These are phyloP conservation scores for Osmoderma eremita DNA, from an alignment of 2,888 invertebrate genomes.

Conservation along the genomic window DNA sequence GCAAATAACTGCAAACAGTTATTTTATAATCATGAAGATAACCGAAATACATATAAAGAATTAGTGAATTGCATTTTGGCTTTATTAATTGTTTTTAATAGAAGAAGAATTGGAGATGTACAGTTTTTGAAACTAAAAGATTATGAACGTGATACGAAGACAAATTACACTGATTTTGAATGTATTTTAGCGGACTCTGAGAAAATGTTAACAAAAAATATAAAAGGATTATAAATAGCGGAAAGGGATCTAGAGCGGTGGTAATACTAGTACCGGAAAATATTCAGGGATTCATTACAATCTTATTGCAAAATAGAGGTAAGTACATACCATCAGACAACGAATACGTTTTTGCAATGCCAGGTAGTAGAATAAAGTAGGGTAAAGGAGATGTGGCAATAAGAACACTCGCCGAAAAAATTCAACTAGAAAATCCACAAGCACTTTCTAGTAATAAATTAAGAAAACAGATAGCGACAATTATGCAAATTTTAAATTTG, in stretches of 20 bases:
- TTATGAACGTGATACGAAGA: conserved; percentile 37
- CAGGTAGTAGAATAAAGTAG: conserved; percentile 50
- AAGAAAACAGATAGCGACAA: conserved; percentile 52
- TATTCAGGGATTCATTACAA: conserved; percentile 47
- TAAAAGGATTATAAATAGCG: conserved; percentile 51
- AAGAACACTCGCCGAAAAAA: conserved; percentile 46
- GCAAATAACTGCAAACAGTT: conserved; percentile 37
- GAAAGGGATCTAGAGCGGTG: conserved; percentile 52
- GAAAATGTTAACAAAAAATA: conserved; percentile 48
- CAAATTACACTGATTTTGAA: conserved; percentile 40
- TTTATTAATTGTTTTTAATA: conserved; percentile 42
- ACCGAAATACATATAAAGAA: conserved; percentile 45
- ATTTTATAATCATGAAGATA: conserved; percentile 42
- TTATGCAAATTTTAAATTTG: conserved; percentile 50
- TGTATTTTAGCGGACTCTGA: conserved; percentile 38
- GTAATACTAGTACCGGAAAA: conserved; percentile 51
- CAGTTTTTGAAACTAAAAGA: conserved; percentile 42
- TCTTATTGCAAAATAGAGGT: conserved; percentile 47
- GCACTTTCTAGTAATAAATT: conserved; percentile 50
- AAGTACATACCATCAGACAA: conserved; percentile 51
- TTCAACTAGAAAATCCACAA: conserved; percentile 46
- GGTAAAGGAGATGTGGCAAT: conserved; percentile 52
- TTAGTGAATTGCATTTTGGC: conserved; percentile 45
- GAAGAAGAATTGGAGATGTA: conserved; percentile 44
- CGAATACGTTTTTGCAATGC: conserved; percentile 52